A percentile compares a stretch with the other conserved stretches of the same genome.
Evolutionary conservation across 23 tunicate species (phyloP).

Genomic region (Trididemnum clinides): DNA sequence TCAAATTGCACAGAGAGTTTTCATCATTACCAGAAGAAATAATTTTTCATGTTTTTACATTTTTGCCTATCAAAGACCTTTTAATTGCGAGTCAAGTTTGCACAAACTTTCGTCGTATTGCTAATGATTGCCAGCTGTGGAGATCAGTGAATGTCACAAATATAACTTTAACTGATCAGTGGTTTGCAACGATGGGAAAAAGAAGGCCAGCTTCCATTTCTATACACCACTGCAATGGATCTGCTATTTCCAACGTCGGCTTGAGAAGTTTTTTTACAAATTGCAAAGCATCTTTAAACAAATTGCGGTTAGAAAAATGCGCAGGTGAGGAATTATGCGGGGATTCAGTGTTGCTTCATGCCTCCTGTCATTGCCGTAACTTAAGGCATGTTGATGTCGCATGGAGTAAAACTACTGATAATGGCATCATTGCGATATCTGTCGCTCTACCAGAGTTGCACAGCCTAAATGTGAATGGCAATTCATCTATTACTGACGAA

Average conservation of each 20-base stretch:
- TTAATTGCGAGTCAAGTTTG: constrained; percentile 48
- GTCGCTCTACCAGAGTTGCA: constrained; percentile 1
- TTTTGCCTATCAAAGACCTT: constrained; percentile 37
- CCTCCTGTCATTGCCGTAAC: constrained; percentile 57
- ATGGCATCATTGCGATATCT: constrained; percentile 58
- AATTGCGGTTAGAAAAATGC: constrained; percentile 46
- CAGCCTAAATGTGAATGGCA: constrained; percentile 58
- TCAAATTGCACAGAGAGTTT: too few species aligned
- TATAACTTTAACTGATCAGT: constrained; percentile 1
- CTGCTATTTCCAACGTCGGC: constrained; percentile 29
- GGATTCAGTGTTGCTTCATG: constrained; percentile 69
- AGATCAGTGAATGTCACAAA: constrained; percentile 21
- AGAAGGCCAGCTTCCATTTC: constrained; percentile 24
- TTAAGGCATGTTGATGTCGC: constrained; percentile 34
- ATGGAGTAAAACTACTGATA: constrained; percentile 72
- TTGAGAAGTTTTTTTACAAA: constrained; percentile 51
- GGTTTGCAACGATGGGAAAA: constrained; percentile 42
- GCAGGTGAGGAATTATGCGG: constrained; percentile 42
- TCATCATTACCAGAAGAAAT: constrained; percentile 53
- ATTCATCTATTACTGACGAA: constrained; percentile 60
- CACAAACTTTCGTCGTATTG: constrained; percentile 38
- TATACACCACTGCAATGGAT: constrained; percentile 36
- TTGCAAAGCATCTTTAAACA: constrained; percentile 35
- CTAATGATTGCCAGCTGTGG: constrained; percentile 60
- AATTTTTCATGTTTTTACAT: constrained; percentile 50